Evolutionary conservation across 1,140 invertebrate genomes (phyloP).

Genomic region (Oreohelix idahoensis): DNA sequence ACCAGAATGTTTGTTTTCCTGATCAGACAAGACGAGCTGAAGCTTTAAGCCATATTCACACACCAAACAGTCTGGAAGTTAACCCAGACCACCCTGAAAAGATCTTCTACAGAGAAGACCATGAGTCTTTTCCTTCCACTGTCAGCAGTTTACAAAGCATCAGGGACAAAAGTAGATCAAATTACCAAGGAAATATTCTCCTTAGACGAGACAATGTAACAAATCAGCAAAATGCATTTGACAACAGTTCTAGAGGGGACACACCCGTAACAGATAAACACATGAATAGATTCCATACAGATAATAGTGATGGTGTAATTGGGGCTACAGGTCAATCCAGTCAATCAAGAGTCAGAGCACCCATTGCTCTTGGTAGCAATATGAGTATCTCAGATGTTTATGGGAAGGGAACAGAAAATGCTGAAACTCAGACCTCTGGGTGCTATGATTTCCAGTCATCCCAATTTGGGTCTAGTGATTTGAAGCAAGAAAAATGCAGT

Average conservation of each 20-base stretch:
- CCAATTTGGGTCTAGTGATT: not conserved
- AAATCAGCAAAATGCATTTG: slow-evolving; percentile 13
- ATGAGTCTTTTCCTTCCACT: slow-evolving; percentile 38
- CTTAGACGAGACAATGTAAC: not conserved
- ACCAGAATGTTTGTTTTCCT: slow-evolving; percentile 42
- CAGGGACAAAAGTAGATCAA: not conserved
- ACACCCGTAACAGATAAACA: slow-evolving; percentile 18
- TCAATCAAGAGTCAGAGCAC: slow-evolving; percentile 46
- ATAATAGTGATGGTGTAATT: slow-evolving; percentile 40
- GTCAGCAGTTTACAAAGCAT: slow-evolving; percentile 35
- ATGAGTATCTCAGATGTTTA: slow-evolving; percentile 58
- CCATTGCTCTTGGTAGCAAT: slow-evolving; percentile 55
- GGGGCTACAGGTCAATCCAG: slow-evolving; percentile 28
- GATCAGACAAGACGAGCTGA: not conserved
- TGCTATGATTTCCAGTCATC: not conserved
- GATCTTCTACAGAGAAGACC: slow-evolving; percentile 15
- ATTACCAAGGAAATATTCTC: not conserved
- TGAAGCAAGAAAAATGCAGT: not conserved
- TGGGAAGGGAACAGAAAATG: not conserved
- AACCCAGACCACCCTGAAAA: not conserved
- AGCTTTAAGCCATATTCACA: not conserved
- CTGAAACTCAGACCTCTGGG: not conserved
- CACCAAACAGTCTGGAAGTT: not conserved
- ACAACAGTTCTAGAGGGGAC: slow-evolving; percentile 3
- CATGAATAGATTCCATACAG: slow-evolving; percentile 42